Base-by-base conservation (phyloP, 2,888 invertebrate genomes). In the Epirrhoe alternata region DNA sequence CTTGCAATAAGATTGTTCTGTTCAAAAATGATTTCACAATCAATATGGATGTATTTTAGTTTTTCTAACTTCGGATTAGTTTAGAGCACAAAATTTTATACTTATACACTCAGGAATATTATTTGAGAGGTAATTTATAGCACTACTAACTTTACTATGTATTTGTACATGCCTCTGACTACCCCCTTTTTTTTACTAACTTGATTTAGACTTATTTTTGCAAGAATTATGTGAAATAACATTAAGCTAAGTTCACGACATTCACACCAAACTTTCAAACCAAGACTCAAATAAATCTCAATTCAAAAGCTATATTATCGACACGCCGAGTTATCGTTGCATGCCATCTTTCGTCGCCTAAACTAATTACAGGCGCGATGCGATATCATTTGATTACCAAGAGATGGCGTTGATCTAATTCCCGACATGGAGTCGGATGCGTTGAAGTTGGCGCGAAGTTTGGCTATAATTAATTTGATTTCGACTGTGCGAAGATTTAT, bases 401-500 rank as follows among this genome's bases (percentile, higher is more conserved):
- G 90, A 89, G 90, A 91, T 90, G 90, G 83, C 86, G 79, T 72
- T 87, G 86, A 91, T 89, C 88, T 77, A 82, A 91, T 90, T 84
- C 75, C 81, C 81, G 71, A 71, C 72, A 72, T 72, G 81, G 82
- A 82, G 68, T 74, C 75, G 74, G 79, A 83, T 80, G 60, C 71
- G 70, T 70, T 66, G 60, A 73, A 73, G 68, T 84, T 86, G 66
- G 76, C 77, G 78, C 80, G 76, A 87, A 89, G 86, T 89, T 90
- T 85, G 76, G 80, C 79, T 70, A 75, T 80, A 78, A 85, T 86
- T 92, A 91, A 92, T 91, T 88, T 76, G 79, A 88, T 92, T 90
- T 85, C 80, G 84, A 87, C 77, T 81, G 86, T 85, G 77, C 67
- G 77, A 72, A 84, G 85, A 90, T 88, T 90, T 87, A 88, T 89